Evolutionary conservation across 2,797 vertebrate species (phyloP).

Genomic region (Meda fulgida): DNA sequence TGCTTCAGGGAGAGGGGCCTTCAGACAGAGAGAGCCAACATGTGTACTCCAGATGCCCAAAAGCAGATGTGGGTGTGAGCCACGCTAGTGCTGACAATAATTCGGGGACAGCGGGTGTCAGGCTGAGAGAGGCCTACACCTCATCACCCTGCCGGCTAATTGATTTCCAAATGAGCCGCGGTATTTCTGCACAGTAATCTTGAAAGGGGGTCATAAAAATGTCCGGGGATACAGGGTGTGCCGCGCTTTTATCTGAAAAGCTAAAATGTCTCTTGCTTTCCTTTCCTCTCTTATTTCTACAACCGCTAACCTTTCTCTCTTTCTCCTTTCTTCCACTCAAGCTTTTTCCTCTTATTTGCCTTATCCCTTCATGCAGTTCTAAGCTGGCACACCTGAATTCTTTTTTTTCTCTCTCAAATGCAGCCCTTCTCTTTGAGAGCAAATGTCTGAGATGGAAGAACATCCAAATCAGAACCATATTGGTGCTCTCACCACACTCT

Average conservation of each 20-base stretch:
- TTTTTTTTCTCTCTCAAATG: constrained; percentile 55
- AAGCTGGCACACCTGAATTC: constrained; percentile 84
- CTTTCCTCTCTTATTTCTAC: constrained; percentile 27
- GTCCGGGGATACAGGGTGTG: constrained; percentile 87
- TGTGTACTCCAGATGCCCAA: constrained; percentile 87
- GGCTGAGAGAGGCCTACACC: constrained; percentile 87
- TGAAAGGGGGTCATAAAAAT: constrained; percentile 91
- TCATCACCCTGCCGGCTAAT: constrained; percentile 89
- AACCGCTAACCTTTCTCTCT: constrained; percentile 42
- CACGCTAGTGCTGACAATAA: constrained; percentile 84
- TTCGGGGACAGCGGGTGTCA: constrained; percentile 89
- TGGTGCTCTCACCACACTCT: constrained; percentile 29
- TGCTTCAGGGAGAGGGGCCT: constrained; percentile 39
- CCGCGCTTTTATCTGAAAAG: constrained; percentile 88
- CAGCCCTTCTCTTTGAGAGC: background rate
- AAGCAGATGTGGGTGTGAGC: constrained; percentile 70
- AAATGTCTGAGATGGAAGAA: constrained; percentile 62
- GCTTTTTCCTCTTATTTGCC: constrained; percentile 19
- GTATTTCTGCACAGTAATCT: constrained; percentile 91
- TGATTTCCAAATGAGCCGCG: constrained; percentile 92
- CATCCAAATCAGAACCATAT: constrained; percentile 88
- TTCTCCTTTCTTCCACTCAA: constrained; percentile 18
- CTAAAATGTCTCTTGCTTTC: constrained; percentile 51
- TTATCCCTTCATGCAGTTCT: constrained; percentile 70
- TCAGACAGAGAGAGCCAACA: constrained; percentile 77